Evolutionary conservation across 2,797 vertebrate genomes (phyloP).

Genomic region (Poecilia gillii): DNA sequence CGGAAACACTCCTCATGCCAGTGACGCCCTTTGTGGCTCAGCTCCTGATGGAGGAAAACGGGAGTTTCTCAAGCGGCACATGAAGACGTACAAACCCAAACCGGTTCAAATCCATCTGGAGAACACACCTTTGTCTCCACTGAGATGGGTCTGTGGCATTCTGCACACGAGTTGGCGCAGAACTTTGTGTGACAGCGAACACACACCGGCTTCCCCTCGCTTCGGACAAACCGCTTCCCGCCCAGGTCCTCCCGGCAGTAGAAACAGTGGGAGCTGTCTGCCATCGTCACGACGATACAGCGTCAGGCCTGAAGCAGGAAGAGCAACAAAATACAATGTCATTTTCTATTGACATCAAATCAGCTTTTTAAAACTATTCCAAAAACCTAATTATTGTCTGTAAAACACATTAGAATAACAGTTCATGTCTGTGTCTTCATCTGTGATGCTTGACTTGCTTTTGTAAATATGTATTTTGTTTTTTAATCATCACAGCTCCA

Average conservation of each 20-base stretch:
- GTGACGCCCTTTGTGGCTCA: constrained; percentile 92
- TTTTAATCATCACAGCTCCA: not conserved
- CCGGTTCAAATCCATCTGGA: not conserved
- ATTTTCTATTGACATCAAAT: not conserved
- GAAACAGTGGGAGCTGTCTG: constrained; percentile 89
- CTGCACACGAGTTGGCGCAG: constrained; percentile 91
- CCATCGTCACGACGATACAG: constrained; percentile 80
- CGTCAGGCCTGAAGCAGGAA: constrained; percentile 16
- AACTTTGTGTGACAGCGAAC: constrained; percentile 95
- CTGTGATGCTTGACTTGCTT: constrained; percentile 2
- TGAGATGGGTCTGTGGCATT: constrained; percentile 91
- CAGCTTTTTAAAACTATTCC: not conserved
- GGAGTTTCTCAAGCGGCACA: too few species aligned
- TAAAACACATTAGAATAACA: not conserved
- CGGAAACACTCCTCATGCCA: constrained; percentile 96
- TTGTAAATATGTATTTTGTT: not conserved
- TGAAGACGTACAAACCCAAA: not conserved
- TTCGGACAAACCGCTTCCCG: constrained; percentile 92
- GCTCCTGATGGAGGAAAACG: constrained; percentile 81
- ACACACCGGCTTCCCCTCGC: constrained; percentile 90
- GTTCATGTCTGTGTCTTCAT: not conserved
- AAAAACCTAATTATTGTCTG: not conserved
- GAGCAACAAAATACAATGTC: not conserved
- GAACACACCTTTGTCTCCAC: constrained; percentile 88
- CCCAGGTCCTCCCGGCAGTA: constrained; percentile 91